Evolutionary conservation across 2,888 invertebrate species (phyloP).

Genomic region (Plebejus anna): DNA sequence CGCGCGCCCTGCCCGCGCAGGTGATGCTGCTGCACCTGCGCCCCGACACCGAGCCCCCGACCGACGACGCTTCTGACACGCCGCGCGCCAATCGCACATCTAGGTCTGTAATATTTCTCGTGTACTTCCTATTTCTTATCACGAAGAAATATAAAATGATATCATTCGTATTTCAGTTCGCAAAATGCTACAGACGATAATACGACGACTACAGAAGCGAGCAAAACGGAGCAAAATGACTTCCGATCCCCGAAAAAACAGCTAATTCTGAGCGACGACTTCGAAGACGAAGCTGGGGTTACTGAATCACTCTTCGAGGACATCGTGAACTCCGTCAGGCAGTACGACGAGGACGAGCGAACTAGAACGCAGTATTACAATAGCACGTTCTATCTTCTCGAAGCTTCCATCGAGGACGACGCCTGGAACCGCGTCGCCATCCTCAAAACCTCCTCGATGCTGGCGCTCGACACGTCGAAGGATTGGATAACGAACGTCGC

Average conservation of each 20-base stretch:
- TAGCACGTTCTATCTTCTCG: slow-evolving; percentile 25
- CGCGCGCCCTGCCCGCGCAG: slow-evolving; percentile 8
- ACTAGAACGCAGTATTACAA: slow-evolving; percentile 35
- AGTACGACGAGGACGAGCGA: slow-evolving; percentile 30
- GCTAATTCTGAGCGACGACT: slow-evolving; percentile 39
- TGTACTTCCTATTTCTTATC: background rate
- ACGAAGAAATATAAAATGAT: background rate
- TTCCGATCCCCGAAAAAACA: slow-evolving; percentile 23
- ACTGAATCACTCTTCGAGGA: slow-evolving; percentile 37
- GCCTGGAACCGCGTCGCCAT: slow-evolving; percentile 25
- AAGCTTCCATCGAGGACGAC: slow-evolving; percentile 1
- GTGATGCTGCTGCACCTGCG: slow-evolving; percentile 23
- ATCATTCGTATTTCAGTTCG: background rate
- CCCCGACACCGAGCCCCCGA: background rate
- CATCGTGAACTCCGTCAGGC: slow-evolving; percentile 36
- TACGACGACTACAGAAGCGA: background rate
- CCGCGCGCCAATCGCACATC: background rate
- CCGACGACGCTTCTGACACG: background rate
- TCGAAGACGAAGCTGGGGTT: slow-evolving; percentile 8
- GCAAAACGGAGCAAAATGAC: background rate
- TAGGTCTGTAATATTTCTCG: background rate
- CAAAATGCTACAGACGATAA: background rate
- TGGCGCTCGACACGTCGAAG: slow-evolving; percentile 5
- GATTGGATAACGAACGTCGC: slow-evolving; percentile 30
- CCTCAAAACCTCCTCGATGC: slow-evolving; percentile 11